A percentile compares a stretch with the other conserved stretches of the same genome.
These are phyloP conservation scores for Ecliptopera silaceata DNA, from an alignment of 2,888 invertebrate genomes.

Conservation along the genomic window DNA sequence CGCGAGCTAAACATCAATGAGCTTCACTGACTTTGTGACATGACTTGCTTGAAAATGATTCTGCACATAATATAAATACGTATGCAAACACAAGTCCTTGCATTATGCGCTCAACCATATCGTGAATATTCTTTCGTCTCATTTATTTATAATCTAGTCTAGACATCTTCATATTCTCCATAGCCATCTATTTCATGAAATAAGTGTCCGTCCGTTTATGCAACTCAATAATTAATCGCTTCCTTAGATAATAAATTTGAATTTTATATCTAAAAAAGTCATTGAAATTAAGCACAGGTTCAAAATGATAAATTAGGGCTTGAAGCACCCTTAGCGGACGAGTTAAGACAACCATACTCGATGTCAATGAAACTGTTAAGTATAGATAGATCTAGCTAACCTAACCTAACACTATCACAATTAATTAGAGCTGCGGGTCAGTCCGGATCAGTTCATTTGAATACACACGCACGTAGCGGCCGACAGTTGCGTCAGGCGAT, in stretches of 20 bases:
- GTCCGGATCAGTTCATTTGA: not conserved
- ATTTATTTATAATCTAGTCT: constrained; percentile 19
- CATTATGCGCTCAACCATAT: too few relatives aligned
- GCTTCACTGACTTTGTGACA: not conserved
- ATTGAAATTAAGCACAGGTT: too few relatives aligned
- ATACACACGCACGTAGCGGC: not conserved
- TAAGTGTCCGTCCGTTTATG: not conserved
- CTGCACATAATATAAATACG: too few relatives aligned
- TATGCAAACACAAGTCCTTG: not conserved
- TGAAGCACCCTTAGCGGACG: too few relatives aligned
- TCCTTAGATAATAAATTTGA: too few relatives aligned
- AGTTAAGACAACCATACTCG: too few relatives aligned
- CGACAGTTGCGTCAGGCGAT: not conserved
- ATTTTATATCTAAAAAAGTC: too few relatives aligned
- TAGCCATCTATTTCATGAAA: constrained; percentile 5
- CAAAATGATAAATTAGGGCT: too few relatives aligned
- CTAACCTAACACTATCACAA: too few relatives aligned
- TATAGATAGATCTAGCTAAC: too few relatives aligned
- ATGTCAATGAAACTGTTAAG: too few relatives aligned
- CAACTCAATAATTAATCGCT: not conserved
- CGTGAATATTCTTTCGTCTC: constrained; percentile 15
- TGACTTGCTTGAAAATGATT: too few relatives aligned
- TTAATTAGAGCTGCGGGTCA: not conserved
- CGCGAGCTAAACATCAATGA: not conserved
- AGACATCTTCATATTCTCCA: constrained; percentile 17